Percentiles rank a stretch among this genome's conserved stretches.
phyloP scores from a whole-genome alignment of 2,888 invertebrate genomes.

The Netelia inedita region DNA sequence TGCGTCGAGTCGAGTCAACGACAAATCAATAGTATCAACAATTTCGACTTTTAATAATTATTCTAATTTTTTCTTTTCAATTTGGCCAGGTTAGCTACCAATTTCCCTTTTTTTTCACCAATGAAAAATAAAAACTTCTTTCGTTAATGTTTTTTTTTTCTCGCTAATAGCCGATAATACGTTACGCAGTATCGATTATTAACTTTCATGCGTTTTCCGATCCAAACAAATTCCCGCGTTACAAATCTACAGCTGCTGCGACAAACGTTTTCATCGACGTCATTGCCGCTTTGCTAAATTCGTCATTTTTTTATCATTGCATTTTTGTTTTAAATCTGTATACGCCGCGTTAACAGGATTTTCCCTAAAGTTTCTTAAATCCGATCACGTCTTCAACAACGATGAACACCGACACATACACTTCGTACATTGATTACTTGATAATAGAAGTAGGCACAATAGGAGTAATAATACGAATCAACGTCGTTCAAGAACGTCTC shows the following conservation, averaged over 20 bases:
- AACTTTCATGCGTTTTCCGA: slow-evolving; percentile 27
- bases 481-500: slow-evolving; percentile 58
- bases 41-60: slow-evolving; percentile 62
- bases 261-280: slow-evolving; percentile 23
- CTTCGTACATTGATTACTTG: slow-evolving; percentile 75
- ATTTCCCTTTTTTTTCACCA: slow-evolving; percentile 34
- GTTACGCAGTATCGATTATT: slow-evolving; percentile 52
- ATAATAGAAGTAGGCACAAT: slow-evolving; percentile 81
- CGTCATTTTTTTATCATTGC: slow-evolving; percentile 12
- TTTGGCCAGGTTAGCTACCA: slow-evolving; percentile 55
- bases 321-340: slow-evolving; percentile 37
- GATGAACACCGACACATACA: slow-evolving; percentile 74
- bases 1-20: slow-evolving; percentile 73
- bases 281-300: slow-evolving; percentile 37
- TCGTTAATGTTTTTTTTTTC: slow-evolving; percentile 25
- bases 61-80: slow-evolving; percentile 48
- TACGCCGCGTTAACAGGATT: slow-evolving; percentile 56
- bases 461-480: slow-evolving; percentile 76
- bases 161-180: slow-evolving; percentile 47
- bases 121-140: slow-evolving; percentile 65
- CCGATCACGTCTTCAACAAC: slow-evolving; percentile 68
- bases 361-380: slow-evolving; percentile 51
- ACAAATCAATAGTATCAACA: slow-evolving; percentile 73
- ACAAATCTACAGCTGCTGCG: slow-evolving; percentile 17
- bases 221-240: slow-evolving; percentile 42